Base-by-base conservation (phyloP, 2,113 vertebrate species). In the Trochalopteron elliotii region DNA sequence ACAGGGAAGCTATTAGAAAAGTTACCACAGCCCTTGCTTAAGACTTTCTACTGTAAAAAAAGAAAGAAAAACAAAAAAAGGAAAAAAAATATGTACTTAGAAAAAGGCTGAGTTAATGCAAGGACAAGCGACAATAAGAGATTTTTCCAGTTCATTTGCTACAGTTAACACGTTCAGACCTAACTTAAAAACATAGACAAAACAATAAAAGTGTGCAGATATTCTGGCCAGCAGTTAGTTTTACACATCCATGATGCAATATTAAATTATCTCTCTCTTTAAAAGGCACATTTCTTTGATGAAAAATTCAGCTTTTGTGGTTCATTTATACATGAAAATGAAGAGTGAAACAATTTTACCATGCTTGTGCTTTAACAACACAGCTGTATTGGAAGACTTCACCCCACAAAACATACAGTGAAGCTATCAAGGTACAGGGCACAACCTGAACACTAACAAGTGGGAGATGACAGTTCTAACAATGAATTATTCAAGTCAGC, bases 241-340 rank as follows among this genome's bases (percentile, higher is more conserved):
- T 84, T 82, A 92, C 70, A 78, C 52, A 70, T 89, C 37, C 33
- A 4, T 84, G 56, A 93, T 56, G 50, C 71, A 91, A 25, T 90
- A 90, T 31, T 72, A 83, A 95, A 67, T 76, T 77, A 53, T 88
- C 39, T 81, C 74, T 83, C 44, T 92, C 75, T 90, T 78, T 77
- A 87, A 94, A 98, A 98, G 97, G 97, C 98, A 98, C 97, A 42
- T 96, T 97, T 97, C 89, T 96, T 94, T 70, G 47, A 79, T 92
- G 87, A 47, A 83, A 95, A 93, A 84, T 89, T 86, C 67, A 85
- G 81, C 52, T 94, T 63, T 40, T 82, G 80, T 71, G 78, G 92
- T 90, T 97, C 35, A 2, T 79, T 88, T 63, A 35, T 82, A 86
- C 59, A 76, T 71, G 69, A 92, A 97, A 93, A 87, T 35, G 72